phyloP scores from a whole-genome alignment of 2,888 invertebrate species.

The Thymelicus acteon region DNA sequence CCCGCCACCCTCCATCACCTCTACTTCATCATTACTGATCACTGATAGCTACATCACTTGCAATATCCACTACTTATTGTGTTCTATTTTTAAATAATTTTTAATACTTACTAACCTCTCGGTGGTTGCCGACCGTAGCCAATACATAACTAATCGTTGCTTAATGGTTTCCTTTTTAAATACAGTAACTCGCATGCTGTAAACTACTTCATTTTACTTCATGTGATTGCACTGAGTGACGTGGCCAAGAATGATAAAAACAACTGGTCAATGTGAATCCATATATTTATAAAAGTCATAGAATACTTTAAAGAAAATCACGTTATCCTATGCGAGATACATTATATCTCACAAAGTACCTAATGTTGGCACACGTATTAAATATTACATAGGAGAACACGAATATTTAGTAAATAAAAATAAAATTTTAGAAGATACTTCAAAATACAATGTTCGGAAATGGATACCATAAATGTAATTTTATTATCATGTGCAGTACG shows the following conservation, averaged over 20 bases:
- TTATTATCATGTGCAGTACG: too few relatives aligned
- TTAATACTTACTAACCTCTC: background rate
- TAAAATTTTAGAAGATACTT: background rate
- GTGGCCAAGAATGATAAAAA: constrained; percentile 2
- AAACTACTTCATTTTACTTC: too few relatives aligned
- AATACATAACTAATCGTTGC: too few relatives aligned
- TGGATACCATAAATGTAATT: too few relatives aligned
- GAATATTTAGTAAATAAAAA: constrained; percentile 3
- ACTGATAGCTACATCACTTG: constrained; percentile 42
- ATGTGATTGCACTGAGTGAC: background rate
- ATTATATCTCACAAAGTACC: background rate
- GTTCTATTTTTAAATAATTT: background rate
- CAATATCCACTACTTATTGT: constrained; percentile 51
- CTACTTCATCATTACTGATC: constrained; percentile 35
- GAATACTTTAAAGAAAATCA: constrained; percentile 6
- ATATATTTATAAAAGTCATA: constrained; percentile 27
- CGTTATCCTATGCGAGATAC: constrained; percentile 23
- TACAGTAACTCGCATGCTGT: too few relatives aligned
- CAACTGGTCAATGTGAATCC: constrained; percentile 15
- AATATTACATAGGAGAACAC: constrained; percentile 30
- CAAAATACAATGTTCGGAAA: constrained; percentile 2
- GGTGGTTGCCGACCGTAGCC: background rate
- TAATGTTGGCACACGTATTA: background rate
- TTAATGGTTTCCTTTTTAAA: too few relatives aligned
- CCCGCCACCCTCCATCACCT: constrained; percentile 30